A percentile compares a stretch with the other conserved stretches of the same genome.
Conservation (phyloP, 2,797 vertebrate genomes). For the Bryconaethiops microstoma region DNA sequence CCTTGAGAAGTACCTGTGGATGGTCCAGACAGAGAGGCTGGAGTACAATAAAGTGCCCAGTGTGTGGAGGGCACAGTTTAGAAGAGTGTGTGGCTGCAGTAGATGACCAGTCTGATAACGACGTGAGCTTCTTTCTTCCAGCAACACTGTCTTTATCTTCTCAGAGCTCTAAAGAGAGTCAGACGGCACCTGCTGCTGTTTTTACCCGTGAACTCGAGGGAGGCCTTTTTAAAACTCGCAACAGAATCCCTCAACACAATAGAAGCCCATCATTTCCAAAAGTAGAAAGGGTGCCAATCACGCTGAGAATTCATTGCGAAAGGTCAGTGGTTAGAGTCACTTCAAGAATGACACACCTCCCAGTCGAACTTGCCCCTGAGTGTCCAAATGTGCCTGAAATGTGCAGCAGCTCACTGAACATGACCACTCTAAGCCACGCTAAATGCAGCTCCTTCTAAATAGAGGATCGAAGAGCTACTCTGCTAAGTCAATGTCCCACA, state of each 20-base stretch:
- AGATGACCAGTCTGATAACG: background rate
- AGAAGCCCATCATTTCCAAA: background rate
- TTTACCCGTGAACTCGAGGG: background rate
- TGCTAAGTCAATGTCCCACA: background rate
- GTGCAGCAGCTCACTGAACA: background rate
- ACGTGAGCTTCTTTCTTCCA: background rate
- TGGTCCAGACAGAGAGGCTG: background rate
- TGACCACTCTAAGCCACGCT: too few species aligned
- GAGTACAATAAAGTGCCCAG: background rate
- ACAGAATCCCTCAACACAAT: too few species aligned
- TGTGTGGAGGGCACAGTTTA: background rate
- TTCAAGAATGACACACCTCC: background rate
- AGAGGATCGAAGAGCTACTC: too few species aligned
- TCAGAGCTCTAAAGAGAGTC: background rate
- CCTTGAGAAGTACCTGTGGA: too few species aligned
- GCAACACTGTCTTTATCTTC: background rate
- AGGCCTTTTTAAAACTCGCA: background rate
- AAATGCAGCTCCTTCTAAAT: background rate
- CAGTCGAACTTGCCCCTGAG: background rate
- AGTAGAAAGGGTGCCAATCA: background rate
- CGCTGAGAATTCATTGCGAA: background rate
- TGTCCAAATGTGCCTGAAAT: background rate
- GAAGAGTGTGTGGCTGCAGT: background rate
- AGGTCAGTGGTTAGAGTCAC: background rate
- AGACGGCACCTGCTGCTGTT: constrained; percentile 23